Base-by-base conservation (phyloP, 2,888 invertebrate genomes). In the Trachelus troglodyta region DNA sequence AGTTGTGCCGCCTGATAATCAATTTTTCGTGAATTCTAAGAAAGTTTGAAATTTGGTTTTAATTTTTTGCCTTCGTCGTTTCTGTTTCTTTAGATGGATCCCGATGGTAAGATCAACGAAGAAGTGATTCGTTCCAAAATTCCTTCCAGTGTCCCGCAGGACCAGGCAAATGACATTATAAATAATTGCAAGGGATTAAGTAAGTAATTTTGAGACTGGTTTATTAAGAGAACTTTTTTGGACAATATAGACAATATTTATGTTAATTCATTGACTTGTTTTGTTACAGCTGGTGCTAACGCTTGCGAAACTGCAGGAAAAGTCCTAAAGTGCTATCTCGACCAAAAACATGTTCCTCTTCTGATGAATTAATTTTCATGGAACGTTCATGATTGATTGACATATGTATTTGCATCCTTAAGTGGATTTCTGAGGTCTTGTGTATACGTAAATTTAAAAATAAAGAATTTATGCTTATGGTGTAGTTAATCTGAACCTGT, bases 31-130 rank as follows among this genome's bases (percentile, higher is more conserved):
- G 1, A 69, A n/a, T 11, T 33, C 30, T 15, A 73, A 15, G 73
- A 37, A 31, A 9, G 9, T 56, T 56, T 56, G 56, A 23, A 23
- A 9, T 9, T 56, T 56, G 1, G 23, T 23, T 33, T 76, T 74
- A 69, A 31, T 74, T 34, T 73, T 73, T 76, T n/a, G 23, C 15
- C 11, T 69, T 74, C 11, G 69, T 71, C 56, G 11, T n/a, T 37
- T 69, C 12, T 73, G 15, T 34, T 23, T 33, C 68, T 74, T n/a
- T 69, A 89, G 89, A 83, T 87, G 84, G 84, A 83, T 73, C 78
- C 83, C 37, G 85, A 87, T 37, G 87, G 87, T n/a, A 83, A 81
- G 23, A 81, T 89, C 33, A 83, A 89, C 69, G 84, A 86, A 73
- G 77, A 83, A 76, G 81, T 83, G 23, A 83, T 85, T 23, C 85